A percentile compares a stretch with the other conserved stretches of the same genome.
Conservation (phyloP, 2,113 vertebrate species). For the Geothlypis trichas region DNA sequence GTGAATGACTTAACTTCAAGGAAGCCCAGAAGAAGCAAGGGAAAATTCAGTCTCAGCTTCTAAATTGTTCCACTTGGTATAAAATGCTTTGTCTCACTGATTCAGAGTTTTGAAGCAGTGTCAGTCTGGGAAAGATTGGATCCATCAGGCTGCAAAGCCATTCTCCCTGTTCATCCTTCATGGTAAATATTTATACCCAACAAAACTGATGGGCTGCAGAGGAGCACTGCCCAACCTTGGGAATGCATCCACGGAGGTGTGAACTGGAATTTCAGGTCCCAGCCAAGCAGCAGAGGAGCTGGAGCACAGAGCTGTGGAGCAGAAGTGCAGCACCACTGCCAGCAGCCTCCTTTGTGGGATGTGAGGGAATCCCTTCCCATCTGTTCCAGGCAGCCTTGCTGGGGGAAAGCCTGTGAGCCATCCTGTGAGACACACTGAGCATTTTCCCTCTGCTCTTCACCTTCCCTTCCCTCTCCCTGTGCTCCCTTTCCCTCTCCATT, state of each 20-base stretch:
- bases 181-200: not conserved
- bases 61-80: not conserved
- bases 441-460: not conserved
- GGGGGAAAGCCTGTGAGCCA: not conserved
- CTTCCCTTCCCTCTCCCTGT: not conserved
- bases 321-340: not conserved
- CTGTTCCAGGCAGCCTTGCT: not conserved
- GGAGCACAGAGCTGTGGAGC: not conserved
- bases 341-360: not conserved
- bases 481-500: not conserved
- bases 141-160: not conserved
- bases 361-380: not conserved
- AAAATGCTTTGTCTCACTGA: not conserved
- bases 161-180: not conserved
- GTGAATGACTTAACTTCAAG: not conserved
- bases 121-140: not conserved
- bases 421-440: fast-evolving
- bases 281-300: not conserved
- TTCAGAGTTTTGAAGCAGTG: not conserved
- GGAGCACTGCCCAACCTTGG: not conserved
- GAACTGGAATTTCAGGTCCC: not conserved
- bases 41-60: not conserved
- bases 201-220: not conserved
- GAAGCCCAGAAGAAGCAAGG: not conserved
- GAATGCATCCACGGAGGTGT: not conserved